These are phyloP conservation scores for Bemisia tabaci DNA, from an alignment of 1,140 invertebrate species.

Conservation along the genomic window DNA sequence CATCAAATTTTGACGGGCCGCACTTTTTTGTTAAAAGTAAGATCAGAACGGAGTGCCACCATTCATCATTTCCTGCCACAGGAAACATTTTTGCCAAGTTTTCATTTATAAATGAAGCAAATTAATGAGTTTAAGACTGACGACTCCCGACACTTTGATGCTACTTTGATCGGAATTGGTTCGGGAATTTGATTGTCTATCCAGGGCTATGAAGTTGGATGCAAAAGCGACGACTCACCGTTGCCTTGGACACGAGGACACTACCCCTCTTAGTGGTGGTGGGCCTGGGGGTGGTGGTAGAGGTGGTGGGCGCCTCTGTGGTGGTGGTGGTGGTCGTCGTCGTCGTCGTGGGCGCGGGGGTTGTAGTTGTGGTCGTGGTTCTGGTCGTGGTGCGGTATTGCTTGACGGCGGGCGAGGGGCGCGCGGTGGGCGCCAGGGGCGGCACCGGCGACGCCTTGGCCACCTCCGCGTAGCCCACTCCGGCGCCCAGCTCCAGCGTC, in stretches of 20 bases:
- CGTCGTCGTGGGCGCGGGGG: conserved; percentile 21
- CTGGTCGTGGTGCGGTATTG: conserved; percentile 20
- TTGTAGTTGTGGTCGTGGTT: conserved; percentile 23
- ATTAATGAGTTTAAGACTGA: too few relatives aligned
- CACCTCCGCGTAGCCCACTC: conserved; percentile 2
- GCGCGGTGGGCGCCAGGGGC: background rate
- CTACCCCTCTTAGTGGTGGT: conserved; percentile 22
- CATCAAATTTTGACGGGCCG: too few relatives aligned
- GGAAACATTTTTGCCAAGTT: too few relatives aligned
- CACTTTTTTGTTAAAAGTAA: too few relatives aligned
- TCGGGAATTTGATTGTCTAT: too few relatives aligned
- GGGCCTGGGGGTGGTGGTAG: conserved; percentile 30
- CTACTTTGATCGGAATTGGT: too few relatives aligned
- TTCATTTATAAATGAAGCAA: too few relatives aligned
- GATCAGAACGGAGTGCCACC: too few relatives aligned
- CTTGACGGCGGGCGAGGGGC: background rate
- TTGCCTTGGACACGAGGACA: conserved; percentile 17
- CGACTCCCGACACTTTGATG: too few relatives aligned
- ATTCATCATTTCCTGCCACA: too few relatives aligned
- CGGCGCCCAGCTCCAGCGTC: conserved; percentile 18
- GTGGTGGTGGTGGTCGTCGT: conserved; percentile 25
- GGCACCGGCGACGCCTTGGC: background rate
- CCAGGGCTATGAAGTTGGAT: too few relatives aligned
- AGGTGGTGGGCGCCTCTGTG: conserved; percentile 11
- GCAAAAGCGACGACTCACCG: too few relatives aligned